These are phyloP conservation scores for Circaetus gallicus DNA, from an alignment of 2,113 vertebrate species.

Conservation along the genomic window DNA sequence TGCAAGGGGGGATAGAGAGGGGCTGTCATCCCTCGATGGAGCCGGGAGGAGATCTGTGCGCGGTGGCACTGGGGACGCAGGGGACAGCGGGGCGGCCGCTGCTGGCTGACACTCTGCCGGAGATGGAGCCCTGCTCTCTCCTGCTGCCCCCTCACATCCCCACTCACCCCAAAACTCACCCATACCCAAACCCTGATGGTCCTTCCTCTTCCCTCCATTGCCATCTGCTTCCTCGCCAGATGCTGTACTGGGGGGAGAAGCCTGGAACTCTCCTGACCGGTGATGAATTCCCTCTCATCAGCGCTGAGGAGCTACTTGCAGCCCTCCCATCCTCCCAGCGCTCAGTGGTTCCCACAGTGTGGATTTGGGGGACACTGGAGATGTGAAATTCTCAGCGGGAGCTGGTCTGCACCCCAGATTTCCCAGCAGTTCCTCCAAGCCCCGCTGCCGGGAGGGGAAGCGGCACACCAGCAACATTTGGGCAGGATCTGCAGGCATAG, in stretches of 20 bases:
- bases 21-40: not conserved
- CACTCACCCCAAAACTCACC: not conserved
- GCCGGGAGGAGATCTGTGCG: not conserved
- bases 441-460: not conserved
- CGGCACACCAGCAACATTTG: not conserved
- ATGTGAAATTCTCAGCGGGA: rapidly evolving
- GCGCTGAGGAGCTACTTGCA: not conserved
- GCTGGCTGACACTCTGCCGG: not conserved
- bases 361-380: not conserved
- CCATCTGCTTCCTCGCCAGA: not conserved
- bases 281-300: not conserved
- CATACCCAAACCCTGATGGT: rapidly evolving
- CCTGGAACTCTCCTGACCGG: not conserved
- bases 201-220: not conserved
- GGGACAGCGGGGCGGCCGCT: not conserved
- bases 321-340: not conserved
- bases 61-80: not conserved
- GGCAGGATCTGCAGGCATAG: not conserved
- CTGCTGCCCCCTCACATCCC: not conserved
- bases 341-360: not conserved
- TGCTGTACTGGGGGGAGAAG: not conserved
- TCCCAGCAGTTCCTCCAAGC: not conserved
- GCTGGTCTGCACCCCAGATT: not conserved
- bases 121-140: not conserved
- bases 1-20: not conserved